A percentile compares a stretch with the other conserved stretches of the same genome.
Conservation (phyloP, 2,797 vertebrate species). For the Peromyscus melanophrys region DNA sequence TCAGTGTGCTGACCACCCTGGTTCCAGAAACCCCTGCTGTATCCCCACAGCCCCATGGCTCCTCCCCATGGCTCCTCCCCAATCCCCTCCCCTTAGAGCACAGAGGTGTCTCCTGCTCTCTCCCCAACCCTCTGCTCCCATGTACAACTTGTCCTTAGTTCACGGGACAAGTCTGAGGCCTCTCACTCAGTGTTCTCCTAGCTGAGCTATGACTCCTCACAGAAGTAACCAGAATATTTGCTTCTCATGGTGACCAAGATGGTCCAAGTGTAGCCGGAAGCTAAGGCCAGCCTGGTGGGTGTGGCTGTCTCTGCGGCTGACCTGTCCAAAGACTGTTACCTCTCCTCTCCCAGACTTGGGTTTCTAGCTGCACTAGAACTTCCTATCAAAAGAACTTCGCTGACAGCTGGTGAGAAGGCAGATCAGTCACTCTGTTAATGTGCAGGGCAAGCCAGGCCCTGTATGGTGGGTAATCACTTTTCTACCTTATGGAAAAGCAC, state of each 20-base stretch:
- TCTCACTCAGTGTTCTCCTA: background rate
- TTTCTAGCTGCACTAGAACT: background rate
- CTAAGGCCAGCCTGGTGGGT: accelerated
- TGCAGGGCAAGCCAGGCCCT: background rate
- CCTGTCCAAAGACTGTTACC: background rate
- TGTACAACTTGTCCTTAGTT: background rate
- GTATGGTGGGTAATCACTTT: background rate
- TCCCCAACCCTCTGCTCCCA: background rate
- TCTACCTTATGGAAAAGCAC: background rate
- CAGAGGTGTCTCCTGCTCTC: background rate
- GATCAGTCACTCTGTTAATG: background rate
- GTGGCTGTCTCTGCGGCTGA: too few relatives aligned
- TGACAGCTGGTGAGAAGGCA: background rate
- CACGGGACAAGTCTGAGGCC: background rate
- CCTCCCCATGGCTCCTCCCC: too few relatives aligned
- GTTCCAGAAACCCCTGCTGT: background rate
- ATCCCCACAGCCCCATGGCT: background rate
- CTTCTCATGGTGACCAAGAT: background rate
- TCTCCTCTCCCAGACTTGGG: background rate
- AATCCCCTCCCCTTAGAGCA: background rate
- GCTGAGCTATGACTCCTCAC: background rate
- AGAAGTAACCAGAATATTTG: background rate
- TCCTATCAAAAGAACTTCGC: background rate
- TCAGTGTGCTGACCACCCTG: background rate
- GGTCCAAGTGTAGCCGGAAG: background rate